Base-by-base conservation (phyloP, 2,888 invertebrate genomes). In the Cryptosula pallasiana region DNA sequence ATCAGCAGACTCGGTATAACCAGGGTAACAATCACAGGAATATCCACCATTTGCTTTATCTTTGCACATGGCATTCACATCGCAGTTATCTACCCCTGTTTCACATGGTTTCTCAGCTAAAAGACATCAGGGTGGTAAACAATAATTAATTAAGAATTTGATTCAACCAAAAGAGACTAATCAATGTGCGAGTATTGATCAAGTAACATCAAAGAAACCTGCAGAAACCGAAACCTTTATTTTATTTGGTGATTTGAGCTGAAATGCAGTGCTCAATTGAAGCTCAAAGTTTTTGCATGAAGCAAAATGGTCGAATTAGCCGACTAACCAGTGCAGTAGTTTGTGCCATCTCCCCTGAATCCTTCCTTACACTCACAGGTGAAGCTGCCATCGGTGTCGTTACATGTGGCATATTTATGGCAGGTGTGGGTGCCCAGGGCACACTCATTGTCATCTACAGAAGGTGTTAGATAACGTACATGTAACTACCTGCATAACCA, bases 41-140 rank as follows among this genome's bases (percentile, higher is more conserved):
- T 63, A 63, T 57, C 25, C 57, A 3, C 80, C 45, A 45, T 45
- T 45, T 5, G 45, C 45, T 45, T 45, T 20, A 45, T 63, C 63
- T n/a, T 63, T 27, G 32, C 63, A 63, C 29, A 63, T 9, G 32
- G 63, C 20, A 32, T 63, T 25, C 63, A 25, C 63, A 25, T 20
- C 9, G 32, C 63, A 63, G 3, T 34, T 63, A n/a, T 63, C 25
- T 32, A 32, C 27, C 5, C 63, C 63, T 13, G 27, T 3, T 5
- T 5, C 32, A 63, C 63, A 63, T 16, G 20, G 25, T 9, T 63
- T 32, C 20, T 63, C 63, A 32, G 20, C 63, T 63, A 32, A 13
- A 63, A 63, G 20, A 45, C 45, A 45, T 5, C 45, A 45, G 9
- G 45, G 9, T 13, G 20, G 20, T 45, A 45, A n/a, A n/a, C n/a